Base-by-base conservation (phyloP, 2,797 vertebrate genomes). In the Ceryle rudis region DNA sequence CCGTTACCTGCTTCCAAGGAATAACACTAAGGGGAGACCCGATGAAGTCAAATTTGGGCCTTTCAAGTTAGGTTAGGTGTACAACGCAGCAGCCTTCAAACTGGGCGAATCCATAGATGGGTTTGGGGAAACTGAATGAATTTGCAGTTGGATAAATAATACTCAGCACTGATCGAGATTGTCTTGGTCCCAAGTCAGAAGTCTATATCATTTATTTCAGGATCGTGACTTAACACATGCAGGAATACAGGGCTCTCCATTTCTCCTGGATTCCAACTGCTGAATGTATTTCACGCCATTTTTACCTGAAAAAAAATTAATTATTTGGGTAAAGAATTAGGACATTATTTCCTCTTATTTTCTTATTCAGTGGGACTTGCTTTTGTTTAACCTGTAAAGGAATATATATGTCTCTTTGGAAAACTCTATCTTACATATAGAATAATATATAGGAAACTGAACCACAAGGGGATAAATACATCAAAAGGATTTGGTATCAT, bases 351-450 rank as follows among this genome's bases (percentile, higher is more conserved):
- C 80, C 87, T 92, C 73, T 91, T 96, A 96, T 96, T 86, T 93
- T 97, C 92, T 94, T 95, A 97, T 93, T 91, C 69, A 22, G 54
- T 97, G 88, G 64, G 85, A 97, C 66, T 93, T 97, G 91, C 78
- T 97, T 97, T 94, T 97, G 93, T 86, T 97, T 97, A 97, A 97
- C 86, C 93, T 97, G 91, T 95, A 96, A 97, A 97, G 92, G 81
- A 94, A 77, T 89, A 81, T 86, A 95, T 94, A 84, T 94, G 89
- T 95, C 97, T 95, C 93, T 97, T 95, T 93, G 91, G 84, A 89
- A 97, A 97, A 95, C 80, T 96, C 37, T 94, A 95, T 97, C 92
- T 96, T 94, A 94, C 79, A 93, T 80, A 95, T 75, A 84, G 79
- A 95, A 96, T 97, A 97, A 97, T 95, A 96, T 97, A 96, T 93